Conservation (phyloP, 2,888 invertebrate genomes). For the Nemurella pictetii region DNA sequence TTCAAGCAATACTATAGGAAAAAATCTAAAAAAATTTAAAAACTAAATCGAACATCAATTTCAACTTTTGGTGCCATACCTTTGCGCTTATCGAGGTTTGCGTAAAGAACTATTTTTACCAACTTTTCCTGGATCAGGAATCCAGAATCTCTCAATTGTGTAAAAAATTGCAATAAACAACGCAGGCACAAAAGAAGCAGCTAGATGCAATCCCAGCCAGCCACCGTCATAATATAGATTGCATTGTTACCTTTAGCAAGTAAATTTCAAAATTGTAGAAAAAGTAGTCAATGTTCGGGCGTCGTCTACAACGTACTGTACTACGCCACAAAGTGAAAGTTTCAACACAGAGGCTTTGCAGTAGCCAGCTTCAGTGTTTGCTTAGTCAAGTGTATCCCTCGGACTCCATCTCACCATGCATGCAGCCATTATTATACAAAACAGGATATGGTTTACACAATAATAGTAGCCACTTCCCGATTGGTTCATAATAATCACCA, state of each 20-base stretch:
- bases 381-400: constrained; percentile 15
- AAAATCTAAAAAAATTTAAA: no score
- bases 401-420: background rate
- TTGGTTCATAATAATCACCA: constrained; percentile 16
- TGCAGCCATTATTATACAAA: constrained; percentile 20
- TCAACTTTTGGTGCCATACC: no score
- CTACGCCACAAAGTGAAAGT: background rate
- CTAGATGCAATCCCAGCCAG: no score
- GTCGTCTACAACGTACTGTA: background rate
- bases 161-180: no score
- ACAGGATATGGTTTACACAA: constrained; percentile 27
- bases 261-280: background rate
- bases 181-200: no score
- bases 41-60: no score
- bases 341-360: background rate
- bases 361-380: constrained; percentile 10
- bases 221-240: no score
- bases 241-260: background rate
- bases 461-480: constrained; percentile 13
- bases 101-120: no score
- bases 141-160: no score
- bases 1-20: no score
- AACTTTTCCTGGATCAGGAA: no score
- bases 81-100: no score
- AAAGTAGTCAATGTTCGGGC: background rate